phyloP scores from a whole-genome alignment of 2,888 invertebrate species.

The Xanthostigma xanthostigma region DNA sequence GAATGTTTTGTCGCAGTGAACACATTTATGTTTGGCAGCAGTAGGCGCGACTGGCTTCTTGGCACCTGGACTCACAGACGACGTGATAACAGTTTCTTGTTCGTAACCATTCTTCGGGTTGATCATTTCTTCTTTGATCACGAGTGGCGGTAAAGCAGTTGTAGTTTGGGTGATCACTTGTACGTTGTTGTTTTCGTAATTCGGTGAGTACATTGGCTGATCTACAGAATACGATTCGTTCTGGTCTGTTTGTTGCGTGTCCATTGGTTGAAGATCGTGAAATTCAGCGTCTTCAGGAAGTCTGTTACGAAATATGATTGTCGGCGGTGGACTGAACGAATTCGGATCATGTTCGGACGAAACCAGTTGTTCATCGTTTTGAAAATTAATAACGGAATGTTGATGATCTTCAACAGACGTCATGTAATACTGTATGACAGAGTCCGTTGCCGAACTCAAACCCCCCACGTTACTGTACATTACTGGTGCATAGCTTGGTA shows the following conservation, averaged over 20 bases:
- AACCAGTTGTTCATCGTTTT: too few species aligned
- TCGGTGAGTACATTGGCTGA: too few species aligned
- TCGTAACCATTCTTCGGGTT: conserved; percentile 9
- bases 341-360: too few species aligned
- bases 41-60: conserved; percentile 6
- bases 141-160: conserved; percentile 4
- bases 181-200: neutral
- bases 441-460: conserved; percentile 35
- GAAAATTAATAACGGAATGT: too few species aligned
- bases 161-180: conserved; percentile 7
- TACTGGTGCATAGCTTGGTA: conserved; percentile 15
- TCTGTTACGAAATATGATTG: too few species aligned
- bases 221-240: too few species aligned
- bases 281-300: too few species aligned
- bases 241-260: too few species aligned
- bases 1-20: conserved; percentile 71
- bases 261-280: too few species aligned
- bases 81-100: conserved; percentile 7
- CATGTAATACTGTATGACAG: conserved; percentile 7
- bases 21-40: conserved; percentile 44
- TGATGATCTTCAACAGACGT: too few species aligned
- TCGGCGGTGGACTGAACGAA: too few species aligned
- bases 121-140: neutral
- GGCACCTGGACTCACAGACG: conserved; percentile 7
- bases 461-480: conserved; percentile 64